Evolutionary conservation across 1,140 invertebrate species (phyloP).

Genomic region (Zaprionus inermis): DNA sequence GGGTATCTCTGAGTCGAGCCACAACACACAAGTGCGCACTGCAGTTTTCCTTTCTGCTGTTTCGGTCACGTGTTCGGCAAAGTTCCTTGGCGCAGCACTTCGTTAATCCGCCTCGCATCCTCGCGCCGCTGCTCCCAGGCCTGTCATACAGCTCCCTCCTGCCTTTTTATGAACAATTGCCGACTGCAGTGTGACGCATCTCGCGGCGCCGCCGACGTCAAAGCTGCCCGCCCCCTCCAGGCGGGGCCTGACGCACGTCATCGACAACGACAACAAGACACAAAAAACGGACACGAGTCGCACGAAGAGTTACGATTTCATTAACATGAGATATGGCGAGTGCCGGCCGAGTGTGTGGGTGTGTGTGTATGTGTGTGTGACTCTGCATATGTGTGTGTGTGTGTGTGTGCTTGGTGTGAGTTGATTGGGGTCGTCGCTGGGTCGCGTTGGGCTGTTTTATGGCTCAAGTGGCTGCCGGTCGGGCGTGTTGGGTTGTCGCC

Average conservation of each 20-base stretch:
- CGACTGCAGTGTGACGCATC: conserved; percentile 40
- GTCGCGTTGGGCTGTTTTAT: conserved; percentile 70
- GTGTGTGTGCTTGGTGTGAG: conserved; percentile 11
- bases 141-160: not conserved
- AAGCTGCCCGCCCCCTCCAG: not conserved
- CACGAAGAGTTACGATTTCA: conserved; percentile 82
- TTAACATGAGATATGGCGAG: conserved; percentile 82
- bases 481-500: conserved; percentile 52
- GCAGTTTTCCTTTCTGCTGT: not conserved
- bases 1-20: not conserved
- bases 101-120: conserved; percentile 22
- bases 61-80: conserved; percentile 14
- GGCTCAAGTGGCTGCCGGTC: conserved; percentile 67
- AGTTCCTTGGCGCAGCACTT: conserved; percentile 16
- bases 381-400: not conserved
- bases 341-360: conserved; percentile 31
- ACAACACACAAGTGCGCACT: not conserved
- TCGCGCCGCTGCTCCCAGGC: not conserved
- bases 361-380: not conserved
- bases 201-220: not conserved
- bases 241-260: conserved; percentile 36
- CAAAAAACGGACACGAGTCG: conserved; percentile 76
- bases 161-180: conserved; percentile 46
- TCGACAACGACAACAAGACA: conserved; percentile 27
- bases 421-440: conserved; percentile 59